phyloP scores from a whole-genome alignment of 2,888 invertebrate species.

The Icerya purchasi region DNA sequence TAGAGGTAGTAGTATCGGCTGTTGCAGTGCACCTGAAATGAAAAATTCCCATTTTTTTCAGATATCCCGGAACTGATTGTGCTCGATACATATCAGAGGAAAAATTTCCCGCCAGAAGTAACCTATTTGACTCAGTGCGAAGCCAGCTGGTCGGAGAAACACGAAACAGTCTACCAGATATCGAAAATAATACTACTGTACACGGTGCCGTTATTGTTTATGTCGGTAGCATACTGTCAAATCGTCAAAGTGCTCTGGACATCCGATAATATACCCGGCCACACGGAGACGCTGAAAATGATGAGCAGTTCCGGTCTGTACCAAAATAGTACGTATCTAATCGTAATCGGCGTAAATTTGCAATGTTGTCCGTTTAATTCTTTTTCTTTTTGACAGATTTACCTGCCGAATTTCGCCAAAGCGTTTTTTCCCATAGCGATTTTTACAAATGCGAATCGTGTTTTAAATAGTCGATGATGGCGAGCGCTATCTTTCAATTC shows the following conservation, averaged over 20 bases:
- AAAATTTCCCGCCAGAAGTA: constrained; percentile 30
- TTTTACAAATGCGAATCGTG: too few relatives aligned
- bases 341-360: too few relatives aligned
- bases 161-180: constrained; percentile 46
- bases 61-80: constrained; percentile 59
- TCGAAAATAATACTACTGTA: constrained; percentile 52
- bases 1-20: too few relatives aligned
- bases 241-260: constrained; percentile 65
- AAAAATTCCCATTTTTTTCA: too few relatives aligned
- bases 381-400: too few relatives aligned
- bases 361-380: too few relatives aligned
- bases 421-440: too few relatives aligned
- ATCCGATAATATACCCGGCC: constrained; percentile 54
- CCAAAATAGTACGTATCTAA: constrained; percentile 12
- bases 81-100: constrained; percentile 33
- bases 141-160: constrained; percentile 44
- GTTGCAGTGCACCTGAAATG: too few relatives aligned
- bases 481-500: too few relatives aligned
- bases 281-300: constrained; percentile 22
- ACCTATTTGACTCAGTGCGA: constrained; percentile 47
- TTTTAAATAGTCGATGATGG: too few relatives aligned
- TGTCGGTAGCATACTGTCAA: constrained; percentile 65
- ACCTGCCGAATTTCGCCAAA: too few relatives aligned
- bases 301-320: constrained; percentile 10
- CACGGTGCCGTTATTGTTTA: constrained; percentile 54